A percentile compares a stretch with the other conserved stretches of the same genome.
Evolutionary conservation across 2,797 vertebrate species (phyloP).

Genomic region (Siniperca obscura): DNA sequence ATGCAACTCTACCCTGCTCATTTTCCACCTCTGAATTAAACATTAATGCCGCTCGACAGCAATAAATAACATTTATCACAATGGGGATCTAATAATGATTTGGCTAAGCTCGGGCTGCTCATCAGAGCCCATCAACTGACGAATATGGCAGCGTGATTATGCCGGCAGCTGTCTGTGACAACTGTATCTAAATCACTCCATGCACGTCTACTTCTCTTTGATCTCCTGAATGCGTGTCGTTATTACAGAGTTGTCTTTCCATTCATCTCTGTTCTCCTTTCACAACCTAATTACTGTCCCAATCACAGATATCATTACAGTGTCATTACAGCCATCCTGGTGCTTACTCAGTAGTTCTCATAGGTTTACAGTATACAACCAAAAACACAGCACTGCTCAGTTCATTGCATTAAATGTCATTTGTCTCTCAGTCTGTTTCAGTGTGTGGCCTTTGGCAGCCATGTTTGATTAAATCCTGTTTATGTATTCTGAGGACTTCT

Average conservation of each 20-base stretch:
- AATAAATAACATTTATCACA: conserved; percentile 99
- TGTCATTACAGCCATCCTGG: conserved; percentile 63
- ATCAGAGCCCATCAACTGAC: conserved; percentile 93
- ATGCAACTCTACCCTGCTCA: conserved; percentile 82
- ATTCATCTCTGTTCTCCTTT: conserved; percentile 66
- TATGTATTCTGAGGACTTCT: conserved; percentile 26
- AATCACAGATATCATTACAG: conserved; percentile 70
- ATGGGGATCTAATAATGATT: conserved; percentile 97
- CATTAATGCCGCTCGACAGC: conserved; percentile 96
- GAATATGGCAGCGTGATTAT: conserved; percentile 94
- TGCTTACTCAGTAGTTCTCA: conserved; percentile 36
- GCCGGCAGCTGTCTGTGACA: conserved; percentile 95
- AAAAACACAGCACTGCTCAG: conserved; percentile 5
- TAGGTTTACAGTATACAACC: conserved; percentile 20
- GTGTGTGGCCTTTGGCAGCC: conserved; percentile 42
- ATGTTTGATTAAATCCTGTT: conserved; percentile 51
- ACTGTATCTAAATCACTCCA: conserved; percentile 93
- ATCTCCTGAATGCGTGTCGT: conserved; percentile 81
- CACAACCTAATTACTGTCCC: conserved; percentile 74
- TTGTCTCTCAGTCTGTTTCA: conserved; percentile 4
- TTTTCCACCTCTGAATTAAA: conserved; percentile 95
- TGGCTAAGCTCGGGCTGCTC: conserved; percentile 89
- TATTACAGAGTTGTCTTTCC: conserved; percentile 67
- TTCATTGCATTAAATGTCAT: conserved; percentile 2
- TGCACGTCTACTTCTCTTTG: conserved; percentile 86